Percentiles rank a stretch among this genome's conserved stretches.
phyloP scores from a whole-genome alignment of 2,113 vertebrate species.

The Rhadina sibilatrix region DNA sequence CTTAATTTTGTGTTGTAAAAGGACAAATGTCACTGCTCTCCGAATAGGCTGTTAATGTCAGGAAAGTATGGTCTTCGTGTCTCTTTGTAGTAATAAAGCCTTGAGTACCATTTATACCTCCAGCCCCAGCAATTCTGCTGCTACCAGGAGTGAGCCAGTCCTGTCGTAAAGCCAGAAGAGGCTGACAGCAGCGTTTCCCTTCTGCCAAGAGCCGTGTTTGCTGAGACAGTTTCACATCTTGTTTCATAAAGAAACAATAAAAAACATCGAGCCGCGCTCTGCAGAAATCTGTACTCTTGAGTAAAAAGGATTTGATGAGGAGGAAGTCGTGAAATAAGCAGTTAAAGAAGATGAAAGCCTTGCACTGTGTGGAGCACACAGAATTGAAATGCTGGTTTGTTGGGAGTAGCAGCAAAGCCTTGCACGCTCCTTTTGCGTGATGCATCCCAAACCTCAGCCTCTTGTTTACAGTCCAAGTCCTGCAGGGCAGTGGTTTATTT shows the following conservation, averaged over 20 bases:
- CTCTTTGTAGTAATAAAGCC: not conserved
- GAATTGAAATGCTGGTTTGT: not conserved
- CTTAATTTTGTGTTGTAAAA: not conserved
- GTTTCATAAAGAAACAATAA: not conserved
- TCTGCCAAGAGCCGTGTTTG: not conserved
- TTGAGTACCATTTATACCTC: not conserved
- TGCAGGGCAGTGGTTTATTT: not conserved
- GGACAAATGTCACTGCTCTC: not conserved
- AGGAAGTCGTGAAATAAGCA: not conserved
- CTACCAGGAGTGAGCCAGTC: not conserved
- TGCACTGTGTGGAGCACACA: not conserved
- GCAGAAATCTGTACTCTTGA: not conserved
- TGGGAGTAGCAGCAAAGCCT: not conserved
- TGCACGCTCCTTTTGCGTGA: accelerated
- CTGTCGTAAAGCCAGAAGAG: not conserved
- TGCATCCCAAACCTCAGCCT: not conserved
- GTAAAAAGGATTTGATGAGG: not conserved
- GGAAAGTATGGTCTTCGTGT: not conserved
- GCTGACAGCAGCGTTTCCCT: not conserved
- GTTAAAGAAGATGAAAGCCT: not conserved
- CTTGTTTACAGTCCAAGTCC: not conserved
- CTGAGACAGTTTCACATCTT: not conserved
- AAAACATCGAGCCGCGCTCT: not conserved
- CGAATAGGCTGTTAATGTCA: not conserved
- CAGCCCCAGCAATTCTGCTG: not conserved